phyloP scores from a whole-genome alignment of 2,113 vertebrate genomes.

The Calypte anna region DNA sequence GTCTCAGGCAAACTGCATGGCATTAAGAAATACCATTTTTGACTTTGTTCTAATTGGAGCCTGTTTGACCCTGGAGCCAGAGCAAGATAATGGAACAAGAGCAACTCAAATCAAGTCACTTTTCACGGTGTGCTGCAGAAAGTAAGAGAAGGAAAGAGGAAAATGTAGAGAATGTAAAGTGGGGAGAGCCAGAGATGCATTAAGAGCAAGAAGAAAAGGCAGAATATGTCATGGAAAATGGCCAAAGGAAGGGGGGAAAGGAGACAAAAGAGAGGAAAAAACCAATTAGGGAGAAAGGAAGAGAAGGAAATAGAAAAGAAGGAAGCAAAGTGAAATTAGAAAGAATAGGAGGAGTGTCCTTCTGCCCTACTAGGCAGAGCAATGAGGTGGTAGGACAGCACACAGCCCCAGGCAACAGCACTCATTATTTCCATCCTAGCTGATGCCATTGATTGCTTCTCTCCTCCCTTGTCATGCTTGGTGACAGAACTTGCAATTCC shows the following conservation, averaged over 20 bases:
- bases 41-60: slow-evolving; percentile 51
- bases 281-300: background rate
- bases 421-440: slow-evolving; percentile 65
- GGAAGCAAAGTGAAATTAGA: slow-evolving; percentile 1
- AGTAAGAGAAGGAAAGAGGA: background rate
- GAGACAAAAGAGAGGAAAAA: background rate
- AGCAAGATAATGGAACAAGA: slow-evolving; percentile 49
- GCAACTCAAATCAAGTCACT: background rate
- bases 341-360: background rate
- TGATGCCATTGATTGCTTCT: slow-evolving; percentile 58
- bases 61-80: slow-evolving; percentile 57
- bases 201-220: background rate
- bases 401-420: slow-evolving; percentile 16
- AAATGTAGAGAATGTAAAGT: background rate
- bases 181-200: background rate
- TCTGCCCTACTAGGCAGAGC: slow-evolving; percentile 18
- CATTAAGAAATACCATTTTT: slow-evolving; percentile 29
- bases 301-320: background rate
- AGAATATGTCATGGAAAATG: background rate
- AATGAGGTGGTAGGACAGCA: slow-evolving; percentile 27
- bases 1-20: slow-evolving; percentile 35
- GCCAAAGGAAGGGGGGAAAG: background rate
- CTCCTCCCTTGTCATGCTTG: background rate
- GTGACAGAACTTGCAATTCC: background rate
- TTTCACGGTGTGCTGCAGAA: background rate